Conservation (phyloP, 2,797 vertebrate species). For the Muscicapa comitata region DNA sequence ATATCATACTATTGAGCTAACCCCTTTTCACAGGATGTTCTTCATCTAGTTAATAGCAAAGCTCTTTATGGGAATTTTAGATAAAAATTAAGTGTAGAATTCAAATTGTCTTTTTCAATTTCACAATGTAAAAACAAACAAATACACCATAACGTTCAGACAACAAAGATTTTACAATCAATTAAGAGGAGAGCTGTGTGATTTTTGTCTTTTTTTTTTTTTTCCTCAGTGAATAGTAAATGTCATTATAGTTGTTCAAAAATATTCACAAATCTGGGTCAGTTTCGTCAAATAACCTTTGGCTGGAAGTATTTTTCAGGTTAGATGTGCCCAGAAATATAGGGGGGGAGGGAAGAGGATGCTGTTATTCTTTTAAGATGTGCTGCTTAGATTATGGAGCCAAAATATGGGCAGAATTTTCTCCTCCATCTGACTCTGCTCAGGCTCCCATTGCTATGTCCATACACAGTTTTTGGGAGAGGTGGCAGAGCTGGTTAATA, state of each 20-base stretch:
- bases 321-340: not conserved
- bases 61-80: conserved; percentile 6
- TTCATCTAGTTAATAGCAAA: conserved; percentile 40
- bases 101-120: not conserved
- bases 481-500: not conserved
- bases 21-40: conserved; percentile 38
- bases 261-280: conserved; percentile 35
- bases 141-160: not conserved
- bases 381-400: not conserved
- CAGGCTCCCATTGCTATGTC: not conserved
- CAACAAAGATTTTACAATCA: conserved; percentile 3
- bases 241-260: not conserved
- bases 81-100: not conserved
- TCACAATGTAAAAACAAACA: conserved; percentile 2
- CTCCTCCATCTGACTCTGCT: not conserved
- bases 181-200: not conserved
- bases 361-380: not conserved
- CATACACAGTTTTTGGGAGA: rapidly evolving
- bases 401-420: not conserved
- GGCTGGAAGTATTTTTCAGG: conserved; percentile 20
- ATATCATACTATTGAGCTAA: conserved; percentile 36
- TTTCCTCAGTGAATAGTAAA: not conserved
- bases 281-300: conserved; percentile 43
- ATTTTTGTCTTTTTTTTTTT: not conserved
- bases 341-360: rapidly evolving